Conservation (phyloP, 2,888 invertebrate genomes). For the Candidula unifasciata region DNA sequence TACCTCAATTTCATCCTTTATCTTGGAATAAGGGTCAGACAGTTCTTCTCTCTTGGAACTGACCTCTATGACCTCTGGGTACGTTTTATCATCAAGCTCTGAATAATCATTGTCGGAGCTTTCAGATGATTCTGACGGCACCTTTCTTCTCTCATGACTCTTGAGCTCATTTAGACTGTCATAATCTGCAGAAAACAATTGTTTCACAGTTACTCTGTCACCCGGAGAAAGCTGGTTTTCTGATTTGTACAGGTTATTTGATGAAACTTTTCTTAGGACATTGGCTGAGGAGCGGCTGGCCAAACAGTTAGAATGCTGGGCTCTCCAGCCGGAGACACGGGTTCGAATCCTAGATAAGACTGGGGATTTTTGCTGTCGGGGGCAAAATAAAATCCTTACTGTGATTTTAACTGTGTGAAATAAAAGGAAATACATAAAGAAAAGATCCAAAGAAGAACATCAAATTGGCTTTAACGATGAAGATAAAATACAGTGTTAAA, state of each 20-base stretch:
- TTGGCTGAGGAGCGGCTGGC: too few species aligned
- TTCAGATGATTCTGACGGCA: conserved; percentile 16
- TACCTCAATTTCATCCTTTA: conserved; percentile 45
- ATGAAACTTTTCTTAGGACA: too few species aligned
- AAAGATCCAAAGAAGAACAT: too few species aligned
- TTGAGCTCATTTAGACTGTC: conserved; percentile 18
- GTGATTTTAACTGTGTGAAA: not conserved
- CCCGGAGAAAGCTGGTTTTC: too few species aligned
- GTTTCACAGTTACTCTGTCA: not conserved
- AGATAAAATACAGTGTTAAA: too few species aligned
- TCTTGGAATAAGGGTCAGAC: conserved; percentile 48
- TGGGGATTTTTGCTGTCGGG: too few species aligned
- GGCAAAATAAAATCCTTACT: too few species aligned
- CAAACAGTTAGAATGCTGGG: too few species aligned
- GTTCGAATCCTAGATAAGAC: too few species aligned
- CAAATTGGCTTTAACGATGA: too few species aligned
- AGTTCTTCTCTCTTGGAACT: conserved; percentile 34
- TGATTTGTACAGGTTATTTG: too few species aligned
- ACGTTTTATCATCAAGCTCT: conserved; percentile 44
- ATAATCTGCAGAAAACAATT: conserved; percentile 21
- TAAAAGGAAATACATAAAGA: not conserved
- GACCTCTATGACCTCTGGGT: conserved; percentile 53
- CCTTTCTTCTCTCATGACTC: not conserved
- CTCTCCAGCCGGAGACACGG: too few species aligned
- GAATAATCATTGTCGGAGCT: conserved; percentile 49